These are phyloP conservation scores for Holothuria glaberrima DNA, from an alignment of 35 echinoderm and acorn worm species.

Conservation along the genomic window DNA sequence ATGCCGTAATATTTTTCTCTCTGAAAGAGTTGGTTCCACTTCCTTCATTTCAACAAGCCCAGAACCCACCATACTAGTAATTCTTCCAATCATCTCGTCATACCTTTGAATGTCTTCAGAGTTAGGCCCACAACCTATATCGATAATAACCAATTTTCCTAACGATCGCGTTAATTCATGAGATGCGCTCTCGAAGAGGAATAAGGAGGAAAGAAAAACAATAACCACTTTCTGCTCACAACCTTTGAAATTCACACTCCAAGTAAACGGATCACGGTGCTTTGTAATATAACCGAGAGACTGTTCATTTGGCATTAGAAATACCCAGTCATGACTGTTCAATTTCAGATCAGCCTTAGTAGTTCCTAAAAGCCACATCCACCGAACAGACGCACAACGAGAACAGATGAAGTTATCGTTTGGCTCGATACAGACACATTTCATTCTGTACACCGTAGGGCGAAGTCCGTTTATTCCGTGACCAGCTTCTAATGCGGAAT, in stretches of 20 bases:
- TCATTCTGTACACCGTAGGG: slow-evolving; percentile 32
- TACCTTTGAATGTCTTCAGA: neutral
- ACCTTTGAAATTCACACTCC: neutral
- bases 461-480: slow-evolving; percentile 9
- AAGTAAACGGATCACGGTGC: neutral
- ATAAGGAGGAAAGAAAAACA: neutral
- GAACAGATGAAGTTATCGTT: slow-evolving; percentile 9
- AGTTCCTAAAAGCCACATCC: neutral
- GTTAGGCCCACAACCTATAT: neutral
- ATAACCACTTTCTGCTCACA: slow-evolving; percentile 1
- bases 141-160: neutral
- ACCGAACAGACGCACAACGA: neutral
- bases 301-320: neutral
- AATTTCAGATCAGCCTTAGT: neutral
- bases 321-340: neutral
- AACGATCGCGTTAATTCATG: neutral
- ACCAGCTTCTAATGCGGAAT: neutral
- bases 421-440: slow-evolving; percentile 17
- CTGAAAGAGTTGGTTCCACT: neutral
- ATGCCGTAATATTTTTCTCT: neutral
- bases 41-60: neutral
- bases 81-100: neutral
- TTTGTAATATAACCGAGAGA: neutral
- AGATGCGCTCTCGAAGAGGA: neutral
- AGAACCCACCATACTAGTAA: neutral